Percentiles rank a stretch among this genome's conserved stretches.
phyloP scores from a whole-genome alignment of 2,113 vertebrate species.

The Cyphomyrus discorhynchus region DNA sequence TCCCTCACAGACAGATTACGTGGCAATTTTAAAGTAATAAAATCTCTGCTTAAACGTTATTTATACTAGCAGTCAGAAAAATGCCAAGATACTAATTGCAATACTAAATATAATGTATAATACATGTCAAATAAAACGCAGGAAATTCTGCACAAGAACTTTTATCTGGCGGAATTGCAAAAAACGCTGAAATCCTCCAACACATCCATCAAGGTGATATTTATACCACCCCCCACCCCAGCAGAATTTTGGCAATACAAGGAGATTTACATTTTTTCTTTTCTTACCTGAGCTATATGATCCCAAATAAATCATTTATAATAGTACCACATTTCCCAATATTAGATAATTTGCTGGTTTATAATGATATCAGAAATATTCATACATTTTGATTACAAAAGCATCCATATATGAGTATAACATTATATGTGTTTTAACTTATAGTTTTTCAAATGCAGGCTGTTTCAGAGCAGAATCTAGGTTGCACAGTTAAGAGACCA shows the following conservation, averaged over 20 bases:
- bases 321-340: neutral
- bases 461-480: neutral
- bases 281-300: neutral
- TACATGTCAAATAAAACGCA: neutral
- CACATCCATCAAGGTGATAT: neutral
- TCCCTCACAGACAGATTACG: neutral
- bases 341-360: neutral
- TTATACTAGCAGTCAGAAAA: neutral
- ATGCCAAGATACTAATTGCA: neutral
- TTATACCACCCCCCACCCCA: neutral
- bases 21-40: neutral
- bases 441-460: neutral
- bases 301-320: neutral
- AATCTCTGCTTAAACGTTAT: neutral
- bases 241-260: neutral
- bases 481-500: slow-evolving; percentile 4
- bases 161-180: neutral
- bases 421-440: neutral
- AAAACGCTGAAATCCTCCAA: neutral
- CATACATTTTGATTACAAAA: neutral
- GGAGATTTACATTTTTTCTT: neutral
- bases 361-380: neutral
- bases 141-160: neutral
- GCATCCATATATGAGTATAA: neutral
- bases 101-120: neutral